These are phyloP conservation scores for Tauraco erythrolophus DNA, from an alignment of 2,113 vertebrate genomes.

Conservation along the genomic window DNA sequence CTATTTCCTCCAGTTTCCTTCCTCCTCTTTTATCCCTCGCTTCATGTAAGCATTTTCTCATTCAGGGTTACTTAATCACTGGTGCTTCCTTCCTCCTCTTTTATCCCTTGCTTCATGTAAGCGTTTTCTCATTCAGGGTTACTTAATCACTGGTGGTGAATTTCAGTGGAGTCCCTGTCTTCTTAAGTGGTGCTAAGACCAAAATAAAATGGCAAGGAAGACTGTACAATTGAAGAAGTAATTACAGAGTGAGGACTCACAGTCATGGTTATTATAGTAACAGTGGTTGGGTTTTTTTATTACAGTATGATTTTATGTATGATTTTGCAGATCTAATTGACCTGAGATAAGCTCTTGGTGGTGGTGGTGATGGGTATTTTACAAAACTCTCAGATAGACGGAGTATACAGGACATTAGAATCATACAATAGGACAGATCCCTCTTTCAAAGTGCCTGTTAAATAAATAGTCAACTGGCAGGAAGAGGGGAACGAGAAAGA, in stretches of 20 bases:
- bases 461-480: neutral
- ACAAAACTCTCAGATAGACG: neutral
- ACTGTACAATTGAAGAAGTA: neutral
- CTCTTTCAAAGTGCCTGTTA: neutral
- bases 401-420: neutral
- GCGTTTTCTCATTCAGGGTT: neutral
- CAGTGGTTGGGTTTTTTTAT: fast-evolving
- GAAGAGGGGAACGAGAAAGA: neutral
- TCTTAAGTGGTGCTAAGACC: neutral
- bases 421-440: neutral
- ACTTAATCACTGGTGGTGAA: neutral
- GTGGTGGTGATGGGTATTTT: neutral
- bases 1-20: neutral
- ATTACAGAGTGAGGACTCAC: neutral
- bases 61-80: no score
- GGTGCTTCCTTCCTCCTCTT: neutral
- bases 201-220: neutral
- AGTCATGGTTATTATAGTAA: neutral
- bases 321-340: neutral
- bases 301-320: neutral
- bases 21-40: neutral
- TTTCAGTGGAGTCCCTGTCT: neutral
- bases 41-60: neutral
- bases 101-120: neutral
- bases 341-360: neutral